These are phyloP conservation scores for Fulica atra DNA, from an alignment of 2,113 vertebrate species.

Conservation along the genomic window DNA sequence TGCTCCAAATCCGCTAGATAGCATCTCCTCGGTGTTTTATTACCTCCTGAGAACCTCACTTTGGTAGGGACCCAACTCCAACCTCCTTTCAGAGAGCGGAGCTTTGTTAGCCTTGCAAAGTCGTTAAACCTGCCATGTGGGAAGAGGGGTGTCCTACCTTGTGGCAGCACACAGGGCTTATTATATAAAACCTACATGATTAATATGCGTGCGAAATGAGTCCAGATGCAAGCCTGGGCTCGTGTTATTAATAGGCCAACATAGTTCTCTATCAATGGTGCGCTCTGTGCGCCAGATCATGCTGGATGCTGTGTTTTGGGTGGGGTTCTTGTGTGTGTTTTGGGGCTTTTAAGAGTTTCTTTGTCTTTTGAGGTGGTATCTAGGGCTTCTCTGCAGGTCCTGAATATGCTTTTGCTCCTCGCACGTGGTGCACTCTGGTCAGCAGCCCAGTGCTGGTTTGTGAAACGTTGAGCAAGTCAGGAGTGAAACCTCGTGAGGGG, in stretches of 20 bases:
- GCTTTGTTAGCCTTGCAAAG: constrained; percentile 59
- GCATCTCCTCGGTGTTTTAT: constrained; percentile 74
- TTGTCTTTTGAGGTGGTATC: background rate
- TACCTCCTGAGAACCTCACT: constrained; percentile 68
- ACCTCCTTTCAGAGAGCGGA: constrained; percentile 19
- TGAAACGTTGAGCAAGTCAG: background rate
- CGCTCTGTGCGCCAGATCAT: background rate
- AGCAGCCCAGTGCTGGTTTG: background rate
- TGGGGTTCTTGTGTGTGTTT: background rate
- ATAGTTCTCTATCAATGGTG: background rate
- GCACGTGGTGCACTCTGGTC: background rate
- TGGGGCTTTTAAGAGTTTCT: background rate
- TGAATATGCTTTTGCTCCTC: background rate
- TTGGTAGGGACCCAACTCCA: constrained; percentile 58
- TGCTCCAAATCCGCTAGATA: constrained; percentile 72
- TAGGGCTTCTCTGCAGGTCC: background rate
- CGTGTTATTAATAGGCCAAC: constrained; percentile 30
- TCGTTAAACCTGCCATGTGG: constrained; percentile 47
- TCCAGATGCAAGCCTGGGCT: constrained; percentile 38
- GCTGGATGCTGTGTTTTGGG: background rate
- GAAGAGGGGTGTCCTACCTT: constrained; percentile 40
- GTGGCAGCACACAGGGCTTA: constrained; percentile 28
- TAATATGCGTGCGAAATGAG: constrained; percentile 40
- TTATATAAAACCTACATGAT: background rate
- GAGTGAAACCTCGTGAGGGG: background rate